Evolutionary conservation across 1,140 invertebrate species (phyloP).

Genomic region (Drosophila novamexicana): DNA sequence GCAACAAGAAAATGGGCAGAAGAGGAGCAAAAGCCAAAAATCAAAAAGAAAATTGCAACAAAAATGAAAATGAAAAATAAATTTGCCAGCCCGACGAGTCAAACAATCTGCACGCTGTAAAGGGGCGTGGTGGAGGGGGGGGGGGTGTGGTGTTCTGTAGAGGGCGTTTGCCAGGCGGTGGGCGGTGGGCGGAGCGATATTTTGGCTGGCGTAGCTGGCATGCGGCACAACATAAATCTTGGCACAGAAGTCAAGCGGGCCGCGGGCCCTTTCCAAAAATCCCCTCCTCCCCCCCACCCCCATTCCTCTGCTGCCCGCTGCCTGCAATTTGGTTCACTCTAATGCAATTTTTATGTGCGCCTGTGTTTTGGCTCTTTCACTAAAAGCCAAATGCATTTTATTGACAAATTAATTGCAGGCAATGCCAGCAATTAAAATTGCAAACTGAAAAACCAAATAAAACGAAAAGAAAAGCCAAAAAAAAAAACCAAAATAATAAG

Average conservation of each 20-base stretch:
- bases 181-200: not conserved
- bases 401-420: slow-evolving; percentile 83
- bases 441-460: slow-evolving; percentile 48
- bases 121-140: not conserved
- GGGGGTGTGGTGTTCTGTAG: not conserved
- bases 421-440: slow-evolving; percentile 78
- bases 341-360: slow-evolving; percentile 41
- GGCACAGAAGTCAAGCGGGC: slow-evolving; percentile 26
- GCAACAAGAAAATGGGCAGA: slow-evolving; percentile 2
- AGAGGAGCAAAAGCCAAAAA: slow-evolving; percentile 17
- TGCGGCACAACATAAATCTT: slow-evolving; percentile 75
- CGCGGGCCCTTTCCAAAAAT: slow-evolving; percentile 11
- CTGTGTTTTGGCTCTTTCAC: slow-evolving; percentile 41
- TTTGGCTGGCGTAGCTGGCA: slow-evolving; percentile 49
- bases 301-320: not conserved
- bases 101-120: slow-evolving; percentile 35
- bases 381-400: slow-evolving; percentile 81
- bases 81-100: slow-evolving; percentile 69
- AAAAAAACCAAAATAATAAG: slow-evolving; percentile 7
- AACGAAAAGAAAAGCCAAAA: not conserved
- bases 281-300: not conserved
- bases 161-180: not conserved
- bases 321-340: slow-evolving; percentile 7
- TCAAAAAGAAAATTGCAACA: slow-evolving; percentile 31
- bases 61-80: slow-evolving; percentile 68